Percentiles rank a stretch among this genome's conserved stretches.
These are phyloP conservation scores for Vimba vimba DNA, from an alignment of 2,113 vertebrate genomes.

Conservation along the genomic window DNA sequence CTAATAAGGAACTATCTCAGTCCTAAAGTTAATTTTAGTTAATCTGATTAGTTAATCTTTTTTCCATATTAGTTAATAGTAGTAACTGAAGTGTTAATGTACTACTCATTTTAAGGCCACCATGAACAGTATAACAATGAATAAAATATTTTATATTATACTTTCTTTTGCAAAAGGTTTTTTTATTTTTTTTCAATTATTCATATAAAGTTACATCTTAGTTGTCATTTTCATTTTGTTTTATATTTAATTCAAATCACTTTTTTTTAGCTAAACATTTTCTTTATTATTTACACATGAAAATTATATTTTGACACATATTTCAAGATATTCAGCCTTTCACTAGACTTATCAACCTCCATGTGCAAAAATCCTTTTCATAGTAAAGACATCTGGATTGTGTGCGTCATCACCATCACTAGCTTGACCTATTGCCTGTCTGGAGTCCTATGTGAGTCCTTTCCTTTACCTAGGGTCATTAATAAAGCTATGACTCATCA, in stretches of 20 bases:
- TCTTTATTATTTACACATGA: not conserved
- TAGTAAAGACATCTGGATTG: slow-evolving; percentile 13
- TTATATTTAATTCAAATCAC: not conserved
- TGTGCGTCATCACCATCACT: not conserved
- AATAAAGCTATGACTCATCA: not conserved
- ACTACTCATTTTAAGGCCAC: not conserved
- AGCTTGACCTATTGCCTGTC: not conserved
- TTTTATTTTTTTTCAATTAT: not conserved
- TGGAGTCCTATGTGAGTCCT: not conserved
- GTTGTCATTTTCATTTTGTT: not conserved
- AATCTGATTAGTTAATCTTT: too few species aligned
- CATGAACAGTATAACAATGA: not conserved
- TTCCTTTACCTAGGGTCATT: slow-evolving; percentile 3
- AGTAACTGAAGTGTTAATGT: too few species aligned
- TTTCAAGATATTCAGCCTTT: not conserved
- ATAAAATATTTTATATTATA: not conserved
- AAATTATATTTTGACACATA: not conserved
- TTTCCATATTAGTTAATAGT: too few species aligned
- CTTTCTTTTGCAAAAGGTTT: too few species aligned
- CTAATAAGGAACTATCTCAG: too few species aligned
- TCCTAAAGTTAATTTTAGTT: too few species aligned
- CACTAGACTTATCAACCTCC: not conserved
- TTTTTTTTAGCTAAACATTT: not conserved
- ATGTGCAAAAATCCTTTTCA: not conserved
- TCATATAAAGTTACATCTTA: not conserved